phyloP scores from a whole-genome alignment of 2,888 invertebrate species.

The Diogma glabrata region DNA sequence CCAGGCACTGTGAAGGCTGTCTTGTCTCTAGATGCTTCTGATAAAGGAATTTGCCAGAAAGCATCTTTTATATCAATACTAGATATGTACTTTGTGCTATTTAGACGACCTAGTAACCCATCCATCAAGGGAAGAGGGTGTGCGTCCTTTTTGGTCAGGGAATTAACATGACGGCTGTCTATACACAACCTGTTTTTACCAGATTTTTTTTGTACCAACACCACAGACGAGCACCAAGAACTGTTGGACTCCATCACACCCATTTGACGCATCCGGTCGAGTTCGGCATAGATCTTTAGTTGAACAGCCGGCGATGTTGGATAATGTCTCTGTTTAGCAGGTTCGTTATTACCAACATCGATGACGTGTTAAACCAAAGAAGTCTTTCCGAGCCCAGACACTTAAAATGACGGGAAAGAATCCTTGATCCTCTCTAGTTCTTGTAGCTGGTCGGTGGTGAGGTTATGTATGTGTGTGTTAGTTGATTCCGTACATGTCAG shows the following conservation, averaged over 20 bases:
- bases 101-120: no score
- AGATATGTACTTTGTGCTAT: no score
- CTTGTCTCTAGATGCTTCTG: no score
- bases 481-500: background rate
- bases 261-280: constrained; percentile 24
- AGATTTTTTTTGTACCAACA: no score
- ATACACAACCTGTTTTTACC: no score
- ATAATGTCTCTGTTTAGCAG: constrained; percentile 18
- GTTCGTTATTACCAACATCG: constrained; percentile 16
- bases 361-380: constrained; percentile 13
- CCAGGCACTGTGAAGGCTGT: no score
- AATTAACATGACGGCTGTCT: no score
- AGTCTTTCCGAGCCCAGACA: background rate
- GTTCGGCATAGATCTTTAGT: constrained; percentile 19
- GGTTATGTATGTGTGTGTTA: background rate
- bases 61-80: no score
- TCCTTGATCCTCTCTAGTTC: background rate
- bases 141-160: no score
- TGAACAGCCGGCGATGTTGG: constrained; percentile 18
- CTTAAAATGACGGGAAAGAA: constrained; percentile 1
- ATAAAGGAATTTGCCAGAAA: no score
- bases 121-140: no score
- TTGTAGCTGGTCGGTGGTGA: background rate
- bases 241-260: constrained; percentile 23
- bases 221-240: constrained; percentile 23